Base-by-base conservation (phyloP, 2,113 vertebrate genomes). In the Catharus fuscescens region DNA sequence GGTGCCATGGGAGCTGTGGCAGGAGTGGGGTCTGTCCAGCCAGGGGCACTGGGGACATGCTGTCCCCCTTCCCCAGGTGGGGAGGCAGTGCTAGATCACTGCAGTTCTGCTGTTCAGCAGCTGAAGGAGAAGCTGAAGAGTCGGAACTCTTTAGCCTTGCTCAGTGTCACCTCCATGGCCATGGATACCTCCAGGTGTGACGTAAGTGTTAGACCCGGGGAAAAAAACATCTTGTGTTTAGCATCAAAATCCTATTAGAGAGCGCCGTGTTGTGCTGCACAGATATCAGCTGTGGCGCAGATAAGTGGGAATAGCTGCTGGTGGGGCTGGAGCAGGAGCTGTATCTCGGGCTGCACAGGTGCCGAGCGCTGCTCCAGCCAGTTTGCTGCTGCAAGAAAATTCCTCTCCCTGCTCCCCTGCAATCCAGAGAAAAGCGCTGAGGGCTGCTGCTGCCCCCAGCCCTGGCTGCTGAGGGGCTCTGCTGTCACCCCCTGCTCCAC, bases 61-160 rank as follows among this genome's bases (percentile, higher is more conserved):
- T 47, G 61, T 29, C 36, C 73, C 52, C 42, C 32, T 26, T 40
- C 9, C 42, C 29, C 20, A 2, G 61, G 15, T 34, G 34, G 34
- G 34, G 34, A 65, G 72, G 66, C 70, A 12, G 7, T 45, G 45
- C 67, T 70, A 18, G 71, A 9, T 84, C 16, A 8, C 70, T 80
- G 56, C 38, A 66, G 67, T 57, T 89, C 79, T 92, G 84, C 89
- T 93, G 62, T 28, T 96, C 10, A 73, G 84, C 83, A 93, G 82
- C 90, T 90, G 50, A 74, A 81, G 62, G 87, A 47, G 91, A 87
- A 92, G 91, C 83, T 76, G 78, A 18, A 14, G 87, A 91, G 92
- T n/a, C 69, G 95, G 65, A 91, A 85, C 86, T 86, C 93, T 77
- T 94, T 59, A 93, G 93, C 93, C 66, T 77, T 85, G 45, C 82